phyloP scores from a whole-genome alignment of 2,888 invertebrate genomes.

The Lingula anatina region DNA sequence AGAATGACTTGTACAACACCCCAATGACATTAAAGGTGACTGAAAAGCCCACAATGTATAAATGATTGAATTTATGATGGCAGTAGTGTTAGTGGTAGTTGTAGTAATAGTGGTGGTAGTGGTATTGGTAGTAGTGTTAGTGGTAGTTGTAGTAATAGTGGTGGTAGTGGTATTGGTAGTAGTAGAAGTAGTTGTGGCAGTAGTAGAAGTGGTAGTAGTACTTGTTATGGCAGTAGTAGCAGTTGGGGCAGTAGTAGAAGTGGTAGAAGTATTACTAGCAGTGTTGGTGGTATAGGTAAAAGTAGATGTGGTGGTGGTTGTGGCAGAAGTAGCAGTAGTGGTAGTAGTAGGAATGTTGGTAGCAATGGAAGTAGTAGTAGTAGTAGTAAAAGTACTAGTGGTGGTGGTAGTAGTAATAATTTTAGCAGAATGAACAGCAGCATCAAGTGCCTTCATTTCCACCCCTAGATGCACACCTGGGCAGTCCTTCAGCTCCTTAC shows the following conservation, averaged over 20 bases:
- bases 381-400: neutral
- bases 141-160: too few species aligned
- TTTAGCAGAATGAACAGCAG: neutral
- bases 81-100: neutral
- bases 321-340: neutral
- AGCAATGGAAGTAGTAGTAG: neutral
- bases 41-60: too few species aligned
- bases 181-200: too few species aligned
- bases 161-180: too few species aligned
- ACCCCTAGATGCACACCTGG: too few species aligned
- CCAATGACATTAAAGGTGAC: too few species aligned
- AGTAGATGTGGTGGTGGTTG: neutral
- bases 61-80: neutral
- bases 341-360: neutral
- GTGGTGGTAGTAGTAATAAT: conserved; percentile 2
- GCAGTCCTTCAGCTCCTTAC: too few species aligned
- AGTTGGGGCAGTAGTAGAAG: too few species aligned
- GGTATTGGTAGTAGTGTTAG: too few species aligned
- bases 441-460: too few species aligned
- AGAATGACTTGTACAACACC: too few species aligned
- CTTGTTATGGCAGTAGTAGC: neutral
- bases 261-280: neutral
- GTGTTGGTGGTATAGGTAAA: neutral
- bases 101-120: neutral
- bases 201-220: neutral